Evolutionary conservation across 2,888 invertebrate genomes (phyloP).

Genomic region (Mesochorus sp.): DNA sequence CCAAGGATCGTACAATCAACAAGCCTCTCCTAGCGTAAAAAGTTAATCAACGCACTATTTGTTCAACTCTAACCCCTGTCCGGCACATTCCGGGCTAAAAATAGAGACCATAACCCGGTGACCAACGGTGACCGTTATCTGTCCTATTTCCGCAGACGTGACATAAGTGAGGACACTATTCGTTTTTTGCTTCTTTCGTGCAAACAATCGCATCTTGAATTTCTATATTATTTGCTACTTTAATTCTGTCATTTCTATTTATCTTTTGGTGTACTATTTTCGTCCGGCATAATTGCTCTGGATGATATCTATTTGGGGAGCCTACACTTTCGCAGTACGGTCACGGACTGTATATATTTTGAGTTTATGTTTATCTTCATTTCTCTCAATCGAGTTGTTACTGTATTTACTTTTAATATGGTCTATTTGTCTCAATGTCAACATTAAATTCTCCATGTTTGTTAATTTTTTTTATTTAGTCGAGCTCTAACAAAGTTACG

Average conservation of each 20-base stretch:
- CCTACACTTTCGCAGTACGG: conserved; percentile 42
- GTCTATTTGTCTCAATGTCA: conserved; percentile 39
- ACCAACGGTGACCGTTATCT: too few species aligned
- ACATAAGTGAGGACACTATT: conserved; percentile 36
- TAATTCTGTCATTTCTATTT: conserved; percentile 34
- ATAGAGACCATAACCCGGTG: too few species aligned
- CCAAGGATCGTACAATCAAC: too few species aligned
- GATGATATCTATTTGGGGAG: conserved; percentile 48
- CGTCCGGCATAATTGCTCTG: conserved; percentile 38
- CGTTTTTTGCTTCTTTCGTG: conserved; percentile 56
- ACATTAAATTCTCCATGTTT: conserved; percentile 54
- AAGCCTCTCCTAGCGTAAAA: too few species aligned
- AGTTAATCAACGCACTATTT: too few species aligned
- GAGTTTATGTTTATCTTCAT: conserved; percentile 37
- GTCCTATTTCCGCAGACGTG: too few species aligned
- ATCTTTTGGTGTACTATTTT: conserved; percentile 21
- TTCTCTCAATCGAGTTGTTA: conserved; percentile 32
- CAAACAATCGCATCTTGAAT: conserved; percentile 12
- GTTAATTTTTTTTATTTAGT: conserved; percentile 32
- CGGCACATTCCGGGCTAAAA: too few species aligned
- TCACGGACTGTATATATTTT: conserved; percentile 38
- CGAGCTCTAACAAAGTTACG: conserved; percentile 55
- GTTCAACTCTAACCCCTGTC: too few species aligned
- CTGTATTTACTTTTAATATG: background rate
- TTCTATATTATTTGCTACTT: conserved; percentile 24